These are phyloP conservation scores for Otolemur crassicaudatus DNA, from an alignment of 2,797 vertebrate species.

Conservation along the genomic window DNA sequence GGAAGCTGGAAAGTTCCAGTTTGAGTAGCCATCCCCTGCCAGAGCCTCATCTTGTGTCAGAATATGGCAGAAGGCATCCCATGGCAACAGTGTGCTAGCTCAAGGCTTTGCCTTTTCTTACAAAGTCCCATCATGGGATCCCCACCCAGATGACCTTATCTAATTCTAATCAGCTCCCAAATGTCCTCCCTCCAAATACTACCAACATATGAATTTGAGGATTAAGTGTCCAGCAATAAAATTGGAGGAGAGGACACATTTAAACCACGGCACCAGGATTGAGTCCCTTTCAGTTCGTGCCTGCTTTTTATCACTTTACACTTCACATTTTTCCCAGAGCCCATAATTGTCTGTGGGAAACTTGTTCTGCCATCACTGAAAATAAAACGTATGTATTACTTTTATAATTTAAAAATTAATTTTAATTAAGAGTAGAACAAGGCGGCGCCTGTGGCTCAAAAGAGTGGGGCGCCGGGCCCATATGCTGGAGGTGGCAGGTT, in stretches of 20 bases:
- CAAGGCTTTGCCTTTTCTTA: neutral
- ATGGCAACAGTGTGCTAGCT: neutral
- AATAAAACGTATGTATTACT: neutral
- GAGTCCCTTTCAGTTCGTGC: neutral
- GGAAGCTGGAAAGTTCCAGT: neutral
- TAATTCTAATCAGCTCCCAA: neutral
- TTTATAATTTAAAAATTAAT: constrained; percentile 13
- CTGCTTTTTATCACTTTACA: neutral
- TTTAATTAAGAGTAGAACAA: neutral
- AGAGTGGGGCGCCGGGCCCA: no score
- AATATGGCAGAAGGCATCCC: neutral
- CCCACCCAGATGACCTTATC: neutral
- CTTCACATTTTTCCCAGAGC: neutral
- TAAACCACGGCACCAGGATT: neutral
- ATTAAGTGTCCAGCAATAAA: neutral
- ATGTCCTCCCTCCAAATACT: neutral
- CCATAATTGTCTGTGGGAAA: neutral
- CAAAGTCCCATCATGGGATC: neutral
- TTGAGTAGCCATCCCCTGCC: neutral
- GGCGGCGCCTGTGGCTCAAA: no score
- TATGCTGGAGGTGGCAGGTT: no score
- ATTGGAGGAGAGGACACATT: neutral
- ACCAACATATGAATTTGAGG: neutral
- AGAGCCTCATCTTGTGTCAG: neutral
- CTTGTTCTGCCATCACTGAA: neutral